Evolutionary conservation across 2,113 vertebrate species (phyloP).

Genomic region (Corythoichthys haematopterus): DNA sequence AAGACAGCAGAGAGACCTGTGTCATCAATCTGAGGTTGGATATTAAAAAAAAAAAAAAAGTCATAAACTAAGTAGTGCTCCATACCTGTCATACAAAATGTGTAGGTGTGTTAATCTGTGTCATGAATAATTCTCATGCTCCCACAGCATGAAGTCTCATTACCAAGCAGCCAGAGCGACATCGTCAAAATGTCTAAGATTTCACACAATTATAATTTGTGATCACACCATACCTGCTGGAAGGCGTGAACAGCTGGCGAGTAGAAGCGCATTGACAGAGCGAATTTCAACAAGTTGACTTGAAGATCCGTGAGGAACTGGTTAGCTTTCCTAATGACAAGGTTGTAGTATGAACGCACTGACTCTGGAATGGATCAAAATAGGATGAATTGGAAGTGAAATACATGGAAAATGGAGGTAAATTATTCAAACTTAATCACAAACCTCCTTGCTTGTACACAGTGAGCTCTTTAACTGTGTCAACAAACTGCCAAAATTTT

Average conservation of each 20-base stretch:
- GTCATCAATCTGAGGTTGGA: neutral
- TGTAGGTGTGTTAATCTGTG: neutral
- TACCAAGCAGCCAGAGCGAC: neutral
- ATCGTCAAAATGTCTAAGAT: neutral
- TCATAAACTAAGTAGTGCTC: neutral
- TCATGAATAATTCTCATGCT: neutral
- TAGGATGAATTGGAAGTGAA: slow-evolving; percentile 5
- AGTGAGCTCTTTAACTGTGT: slow-evolving; percentile 89
- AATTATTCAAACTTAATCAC: slow-evolving; percentile 21
- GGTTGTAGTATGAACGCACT: slow-evolving; percentile 85
- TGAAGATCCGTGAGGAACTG: slow-evolving; percentile 91
- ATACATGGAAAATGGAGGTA: neutral
- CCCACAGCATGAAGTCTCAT: neutral
- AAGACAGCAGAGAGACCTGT: neutral
- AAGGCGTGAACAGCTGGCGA: slow-evolving; percentile 87
- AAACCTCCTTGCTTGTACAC: slow-evolving; percentile 88
- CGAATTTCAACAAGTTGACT: slow-evolving; percentile 84
- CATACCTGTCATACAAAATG: slow-evolving; percentile 1
- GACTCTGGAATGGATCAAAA: slow-evolving; percentile 74
- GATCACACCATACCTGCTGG: slow-evolving; percentile 79
- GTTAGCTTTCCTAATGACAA: slow-evolving; percentile 92
- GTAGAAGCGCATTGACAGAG: slow-evolving; percentile 82
- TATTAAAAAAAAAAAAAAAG: neutral
- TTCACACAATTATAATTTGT: slow-evolving; percentile 1
- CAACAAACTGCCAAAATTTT: slow-evolving; percentile 98